Base-by-base conservation (phyloP, 2,888 invertebrate species). In the Tachystola acroxantha region DNA sequence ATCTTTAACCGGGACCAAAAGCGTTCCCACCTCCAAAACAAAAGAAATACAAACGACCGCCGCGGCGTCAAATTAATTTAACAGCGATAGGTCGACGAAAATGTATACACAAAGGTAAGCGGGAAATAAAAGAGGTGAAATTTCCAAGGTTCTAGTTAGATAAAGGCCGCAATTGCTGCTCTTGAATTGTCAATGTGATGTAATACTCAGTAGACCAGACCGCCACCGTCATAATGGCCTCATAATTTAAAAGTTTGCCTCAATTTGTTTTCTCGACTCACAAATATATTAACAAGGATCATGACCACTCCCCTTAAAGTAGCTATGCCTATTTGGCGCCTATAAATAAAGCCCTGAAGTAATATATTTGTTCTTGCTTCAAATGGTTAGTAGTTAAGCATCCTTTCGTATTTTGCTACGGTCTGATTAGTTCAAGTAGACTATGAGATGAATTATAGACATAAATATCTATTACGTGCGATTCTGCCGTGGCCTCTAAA, bases 21-120 rank as follows among this genome's bases (percentile, higher is more conserved):
- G 66, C 66, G 64, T 51, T 56, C 63, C 66, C 66, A 71, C 70
- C 67, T 66, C 65, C 51, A 51, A 74, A 77, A 79, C 77, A 79
- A 80, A 75, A 76, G 76, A 77, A 75, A 76, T 70, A 74, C 72
- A 76, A 77, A 78, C 72, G 75, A 70, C 69, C 65, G 60, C 61
- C 64, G 60, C 64, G 74, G 63, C 71, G 68, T 74, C 69, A 76
- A 78, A 79, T 78, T 77, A 78, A 79, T 79, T 78, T 74, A 76
- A 74, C n/a, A 75, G 72, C 75, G 73, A 77, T 73, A 74, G 71
- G 64, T 67, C 70, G 63, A 60, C 70, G 69, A 76, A 75, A 77
- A 65, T 71, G 72, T 74, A n/a, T n/a, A 69, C 65, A 78, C 73
- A 78, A 76, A 77, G 74, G 79, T 78, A 67, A 70, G 64, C 66